A percentile compares a stretch with the other conserved stretches of the same genome.
Evolutionary conservation across 23 tunicate species (phyloP).

Genomic region (Ascidia mentula): DNA sequence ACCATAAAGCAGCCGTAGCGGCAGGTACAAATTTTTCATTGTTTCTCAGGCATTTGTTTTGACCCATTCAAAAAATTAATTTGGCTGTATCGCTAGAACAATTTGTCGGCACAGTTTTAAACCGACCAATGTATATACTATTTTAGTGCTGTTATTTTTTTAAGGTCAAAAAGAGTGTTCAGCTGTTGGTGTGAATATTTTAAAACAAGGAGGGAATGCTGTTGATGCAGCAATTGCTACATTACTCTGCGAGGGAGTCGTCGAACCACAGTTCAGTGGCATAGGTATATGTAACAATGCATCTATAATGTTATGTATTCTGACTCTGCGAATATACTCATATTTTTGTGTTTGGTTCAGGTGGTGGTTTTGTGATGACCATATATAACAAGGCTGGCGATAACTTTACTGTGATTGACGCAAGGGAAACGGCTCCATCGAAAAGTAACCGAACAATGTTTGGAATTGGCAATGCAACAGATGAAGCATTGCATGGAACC

Average conservation of each 20-base stretch:
- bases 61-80: no score
- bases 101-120: no score
- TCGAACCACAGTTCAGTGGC: conserved; percentile 76
- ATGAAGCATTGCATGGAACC: background rate
- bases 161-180: conserved; percentile 76
- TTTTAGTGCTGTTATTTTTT: no score
- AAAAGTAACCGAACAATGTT: conserved; percentile 33
- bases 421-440: conserved; percentile 56
- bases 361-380: conserved; percentile 78
- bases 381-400: conserved; percentile 55
- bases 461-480: background rate
- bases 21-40: conserved; percentile 34
- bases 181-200: conserved; percentile 42
- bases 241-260: conserved; percentile 83
- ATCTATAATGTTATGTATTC: background rate
- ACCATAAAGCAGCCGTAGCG: conserved; percentile 73
- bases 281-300: conserved; percentile 69
- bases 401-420: conserved; percentile 42
- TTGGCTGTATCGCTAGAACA: no score
- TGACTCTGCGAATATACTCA: no score
- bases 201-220: conserved; percentile 86
- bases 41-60: background rate
- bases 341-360: conserved; percentile 11
- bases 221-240: conserved; percentile 96
- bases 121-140: no score